These are phyloP conservation scores for Gavia stellata DNA, from an alignment of 2,113 vertebrate species.

Conservation along the genomic window DNA sequence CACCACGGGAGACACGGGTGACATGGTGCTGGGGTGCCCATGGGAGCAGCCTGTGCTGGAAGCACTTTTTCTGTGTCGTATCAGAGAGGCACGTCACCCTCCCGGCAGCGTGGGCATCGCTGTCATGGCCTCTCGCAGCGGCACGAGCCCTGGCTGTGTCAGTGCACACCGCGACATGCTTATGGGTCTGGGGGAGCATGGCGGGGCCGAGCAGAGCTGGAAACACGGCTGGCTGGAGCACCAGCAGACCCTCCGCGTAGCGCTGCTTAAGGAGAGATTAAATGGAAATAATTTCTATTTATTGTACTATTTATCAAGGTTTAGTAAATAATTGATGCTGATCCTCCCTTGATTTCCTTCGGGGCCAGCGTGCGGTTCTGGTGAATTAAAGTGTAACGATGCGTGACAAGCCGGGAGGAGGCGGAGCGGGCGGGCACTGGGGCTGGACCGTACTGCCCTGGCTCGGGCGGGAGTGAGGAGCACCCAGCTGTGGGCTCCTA, in stretches of 20 bases:
- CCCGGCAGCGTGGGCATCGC: neutral
- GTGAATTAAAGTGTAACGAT: neutral
- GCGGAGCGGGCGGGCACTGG: fast-evolving
- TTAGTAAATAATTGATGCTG: conserved; percentile 56
- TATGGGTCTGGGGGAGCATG: fast-evolving
- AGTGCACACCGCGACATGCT: fast-evolving
- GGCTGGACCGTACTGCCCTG: fast-evolving
- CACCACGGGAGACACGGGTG: neutral
- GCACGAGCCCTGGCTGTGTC: neutral
- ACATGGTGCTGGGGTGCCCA: neutral
- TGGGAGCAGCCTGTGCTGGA: neutral
- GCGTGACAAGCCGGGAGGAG: neutral
- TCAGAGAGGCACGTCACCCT: neutral
- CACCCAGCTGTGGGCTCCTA: fast-evolving
- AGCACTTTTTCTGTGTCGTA: neutral
- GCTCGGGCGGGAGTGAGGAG: fast-evolving
- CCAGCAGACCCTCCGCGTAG: fast-evolving
- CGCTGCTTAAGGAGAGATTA: conserved; percentile 3
- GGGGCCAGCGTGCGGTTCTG: neutral
- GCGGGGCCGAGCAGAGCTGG: fast-evolving
- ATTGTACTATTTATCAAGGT: conserved; percentile 52
- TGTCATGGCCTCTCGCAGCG: fast-evolving
- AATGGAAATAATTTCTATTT: conserved; percentile 35
- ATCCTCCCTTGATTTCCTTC: conserved; percentile 48
- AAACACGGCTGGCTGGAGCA: fast-evolving